These are phyloP conservation scores for Psittacara wagleri DNA, from an alignment of 2,113 vertebrate genomes.

Conservation along the genomic window DNA sequence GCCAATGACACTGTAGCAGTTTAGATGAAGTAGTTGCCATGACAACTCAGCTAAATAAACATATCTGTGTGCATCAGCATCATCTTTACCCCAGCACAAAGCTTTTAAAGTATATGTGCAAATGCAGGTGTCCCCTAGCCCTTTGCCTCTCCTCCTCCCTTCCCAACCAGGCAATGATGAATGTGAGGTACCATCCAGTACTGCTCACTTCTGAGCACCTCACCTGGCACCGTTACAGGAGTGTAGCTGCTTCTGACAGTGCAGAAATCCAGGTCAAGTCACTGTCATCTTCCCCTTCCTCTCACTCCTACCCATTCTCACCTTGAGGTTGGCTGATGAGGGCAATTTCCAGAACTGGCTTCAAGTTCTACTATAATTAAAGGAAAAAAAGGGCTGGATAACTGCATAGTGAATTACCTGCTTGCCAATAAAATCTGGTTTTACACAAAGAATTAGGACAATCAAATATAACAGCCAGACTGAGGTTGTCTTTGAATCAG, in stretches of 20 bases:
- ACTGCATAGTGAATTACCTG: background rate
- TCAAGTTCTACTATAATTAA: background rate
- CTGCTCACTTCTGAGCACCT: background rate
- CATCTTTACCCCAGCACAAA: background rate
- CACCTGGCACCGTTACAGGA: background rate
- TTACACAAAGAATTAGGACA: background rate
- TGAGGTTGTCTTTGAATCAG: background rate
- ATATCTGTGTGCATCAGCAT: background rate
- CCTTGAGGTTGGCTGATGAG: background rate
- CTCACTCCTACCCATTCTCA: background rate
- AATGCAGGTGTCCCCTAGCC: background rate
- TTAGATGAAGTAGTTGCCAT: conserved; percentile 37
- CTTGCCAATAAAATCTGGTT: background rate
- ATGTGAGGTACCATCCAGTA: background rate
- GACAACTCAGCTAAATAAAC: conserved; percentile 49
- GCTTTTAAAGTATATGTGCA: background rate
- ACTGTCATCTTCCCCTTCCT: background rate
- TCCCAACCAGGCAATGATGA: background rate
- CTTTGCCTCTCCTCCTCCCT: background rate
- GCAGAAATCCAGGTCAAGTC: background rate
- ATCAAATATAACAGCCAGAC: background rate
- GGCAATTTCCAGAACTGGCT: background rate
- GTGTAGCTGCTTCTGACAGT: background rate
- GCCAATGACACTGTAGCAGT: background rate
- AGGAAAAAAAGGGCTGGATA: background rate